phyloP scores from a whole-genome alignment of 2,888 invertebrate species.

The Tenthredo mesomela region DNA sequence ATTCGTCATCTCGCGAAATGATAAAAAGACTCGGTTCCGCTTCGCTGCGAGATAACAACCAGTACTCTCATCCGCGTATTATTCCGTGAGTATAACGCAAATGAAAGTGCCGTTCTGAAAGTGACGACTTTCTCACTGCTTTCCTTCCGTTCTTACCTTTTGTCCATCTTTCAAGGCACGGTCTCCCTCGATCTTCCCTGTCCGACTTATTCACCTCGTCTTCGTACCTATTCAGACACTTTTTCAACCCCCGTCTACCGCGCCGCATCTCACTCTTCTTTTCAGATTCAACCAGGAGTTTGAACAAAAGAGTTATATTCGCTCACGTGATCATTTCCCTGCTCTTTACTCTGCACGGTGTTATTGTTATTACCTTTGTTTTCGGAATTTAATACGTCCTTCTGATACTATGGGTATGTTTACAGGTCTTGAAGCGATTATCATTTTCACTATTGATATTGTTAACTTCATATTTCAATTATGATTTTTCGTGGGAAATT shows the following conservation, averaged over 20 bases:
- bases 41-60: conserved; percentile 24
- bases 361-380: conserved; percentile 9
- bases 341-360: neutral
- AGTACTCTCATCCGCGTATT: neutral
- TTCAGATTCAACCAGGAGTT: conserved; percentile 14
- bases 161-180: neutral
- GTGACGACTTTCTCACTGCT: conserved; percentile 23
- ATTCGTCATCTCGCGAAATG: neutral
- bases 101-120: conserved; percentile 26
- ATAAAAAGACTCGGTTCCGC: neutral
- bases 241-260: neutral
- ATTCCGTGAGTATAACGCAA: conserved; percentile 17
- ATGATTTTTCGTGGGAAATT: too few species aligned
- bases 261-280: neutral
- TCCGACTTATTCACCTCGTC: conserved; percentile 8
- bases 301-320: conserved; percentile 16
- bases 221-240: neutral
- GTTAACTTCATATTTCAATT: too few species aligned
- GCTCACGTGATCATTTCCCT: conserved; percentile 25
- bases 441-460: neutral
- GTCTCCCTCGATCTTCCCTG: neutral
- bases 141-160: neutral
- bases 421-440: neutral
- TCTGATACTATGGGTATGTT: neutral
- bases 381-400: neutral